Conservation (phyloP, 2,113 vertebrate species). For the Plotosus lineatus region DNA sequence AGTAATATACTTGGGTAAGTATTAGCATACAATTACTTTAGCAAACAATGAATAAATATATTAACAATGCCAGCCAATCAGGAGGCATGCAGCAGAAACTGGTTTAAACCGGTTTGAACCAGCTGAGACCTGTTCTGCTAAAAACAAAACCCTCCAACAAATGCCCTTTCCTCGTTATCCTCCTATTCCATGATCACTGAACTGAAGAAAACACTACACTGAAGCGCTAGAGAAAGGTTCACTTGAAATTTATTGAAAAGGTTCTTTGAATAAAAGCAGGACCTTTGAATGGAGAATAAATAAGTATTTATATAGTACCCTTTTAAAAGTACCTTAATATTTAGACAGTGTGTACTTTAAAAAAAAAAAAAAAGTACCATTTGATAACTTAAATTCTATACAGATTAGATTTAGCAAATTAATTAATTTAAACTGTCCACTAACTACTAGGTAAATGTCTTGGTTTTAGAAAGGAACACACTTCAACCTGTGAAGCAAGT, state of each 20-base stretch:
- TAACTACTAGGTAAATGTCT: background rate
- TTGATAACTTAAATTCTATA: background rate
- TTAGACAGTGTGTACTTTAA: background rate
- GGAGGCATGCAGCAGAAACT: slow-evolving; percentile 22
- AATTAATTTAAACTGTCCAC: background rate
- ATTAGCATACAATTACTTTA: background rate
- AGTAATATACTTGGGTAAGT: background rate
- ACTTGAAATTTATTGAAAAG: background rate
- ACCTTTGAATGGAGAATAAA: background rate
- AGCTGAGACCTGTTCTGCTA: slow-evolving; percentile 27
- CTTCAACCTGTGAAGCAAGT: background rate
- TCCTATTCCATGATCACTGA: background rate
- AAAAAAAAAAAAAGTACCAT: background rate
- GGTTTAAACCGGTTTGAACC: slow-evolving; percentile 39
- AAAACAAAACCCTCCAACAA: slow-evolving; percentile 26
- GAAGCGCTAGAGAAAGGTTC: background rate
- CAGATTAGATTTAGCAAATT: background rate
- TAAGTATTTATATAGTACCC: too few species aligned
- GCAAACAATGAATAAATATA: background rate
- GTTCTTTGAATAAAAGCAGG: background rate
- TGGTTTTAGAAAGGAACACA: background rate
- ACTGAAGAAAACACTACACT: background rate
- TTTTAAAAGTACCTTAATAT: background rate
- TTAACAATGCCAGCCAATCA: slow-evolving; percentile 29
- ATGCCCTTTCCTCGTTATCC: background rate